Evolutionary conservation across 2,113 vertebrate species (phyloP).

Genomic region (Montifringilla adamsi): DNA sequence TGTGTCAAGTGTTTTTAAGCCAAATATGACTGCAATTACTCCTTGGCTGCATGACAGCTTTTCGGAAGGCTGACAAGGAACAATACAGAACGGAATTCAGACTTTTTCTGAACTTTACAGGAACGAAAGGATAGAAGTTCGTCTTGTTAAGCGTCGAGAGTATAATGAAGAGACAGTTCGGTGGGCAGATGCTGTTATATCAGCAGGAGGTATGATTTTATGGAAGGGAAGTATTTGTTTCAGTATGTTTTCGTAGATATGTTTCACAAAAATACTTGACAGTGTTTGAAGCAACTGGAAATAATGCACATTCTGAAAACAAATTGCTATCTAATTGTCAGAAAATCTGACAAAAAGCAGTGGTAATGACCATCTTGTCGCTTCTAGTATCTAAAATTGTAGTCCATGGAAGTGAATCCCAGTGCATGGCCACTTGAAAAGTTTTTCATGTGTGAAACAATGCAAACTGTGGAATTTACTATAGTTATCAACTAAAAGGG

Average conservation of each 20-base stretch:
- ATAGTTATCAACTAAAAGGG: not conserved
- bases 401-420: not conserved
- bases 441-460: not conserved
- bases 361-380: not conserved
- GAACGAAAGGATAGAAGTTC: constrained; percentile 86
- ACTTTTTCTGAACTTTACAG: constrained; percentile 71
- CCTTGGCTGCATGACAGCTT: not conserved
- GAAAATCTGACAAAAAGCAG: not conserved
- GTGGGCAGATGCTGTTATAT: constrained; percentile 95
- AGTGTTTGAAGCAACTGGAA: not conserved
- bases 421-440: not conserved
- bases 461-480: not conserved
- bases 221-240: not conserved
- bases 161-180: constrained; percentile 89
- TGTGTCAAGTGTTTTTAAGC: not conserved
- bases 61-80: not conserved
- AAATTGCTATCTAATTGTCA: not conserved
- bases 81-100: not conserved
- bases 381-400: not conserved
- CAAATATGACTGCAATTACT: not conserved
- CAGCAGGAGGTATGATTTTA: constrained; percentile 86
- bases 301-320: not conserved
- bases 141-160: constrained; percentile 88
- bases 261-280: not conserved
- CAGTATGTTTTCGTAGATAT: not conserved